Evolutionary conservation across 2,888 invertebrate species (phyloP), one percentile per base, ranked within the genome.

Genomic region (Serrognathus titanus): DNA sequence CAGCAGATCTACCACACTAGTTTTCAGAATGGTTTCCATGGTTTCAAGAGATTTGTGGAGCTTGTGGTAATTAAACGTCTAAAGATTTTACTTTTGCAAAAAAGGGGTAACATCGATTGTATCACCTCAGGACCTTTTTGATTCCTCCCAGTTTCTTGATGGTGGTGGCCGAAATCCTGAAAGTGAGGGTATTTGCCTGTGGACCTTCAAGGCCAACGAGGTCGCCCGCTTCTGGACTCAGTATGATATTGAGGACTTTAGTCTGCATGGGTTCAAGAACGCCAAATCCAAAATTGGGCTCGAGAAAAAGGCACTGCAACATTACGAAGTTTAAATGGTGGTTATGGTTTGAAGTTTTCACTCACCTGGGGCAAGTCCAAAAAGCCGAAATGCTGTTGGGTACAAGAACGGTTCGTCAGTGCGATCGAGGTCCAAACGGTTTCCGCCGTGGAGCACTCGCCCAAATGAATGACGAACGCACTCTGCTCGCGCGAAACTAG

Each of bases 281-380:
- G 7, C 70, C 70, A 55, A 69, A 67, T 11, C 71, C 71, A 43
- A 63, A 68, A 53, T 71, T 67, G 1, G 70, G 70, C 31, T 24
- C 43, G 10, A 70, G 59, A 8, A 61, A 61, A 3, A 71, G 50
- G 40, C 55, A 63, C 69, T 70, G 45, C 55, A 60, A 53, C 36
- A 37, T 12, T 3, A 46, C 36, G 9, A 31, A 48, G 8, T 11
- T 24, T 47, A 20, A 2, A 2, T 31, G 35, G 37, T n/a, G 3
- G 45, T 9, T n/a, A 16, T 20, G 10, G 16, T 11, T 13, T 11
- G 20, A 49, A 7, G n/a, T 40, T 7, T 48, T 47, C 31, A 39
- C 39, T 1, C 39, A 71, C 71, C 55, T 53, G 39, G 5, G 71
- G 71, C 24, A 70, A 54, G 57, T 68, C 61, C 8, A 63, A 16